These are phyloP conservation scores for Drosophila colorata DNA, from an alignment of 2,888 invertebrate species.

Conservation along the genomic window DNA sequence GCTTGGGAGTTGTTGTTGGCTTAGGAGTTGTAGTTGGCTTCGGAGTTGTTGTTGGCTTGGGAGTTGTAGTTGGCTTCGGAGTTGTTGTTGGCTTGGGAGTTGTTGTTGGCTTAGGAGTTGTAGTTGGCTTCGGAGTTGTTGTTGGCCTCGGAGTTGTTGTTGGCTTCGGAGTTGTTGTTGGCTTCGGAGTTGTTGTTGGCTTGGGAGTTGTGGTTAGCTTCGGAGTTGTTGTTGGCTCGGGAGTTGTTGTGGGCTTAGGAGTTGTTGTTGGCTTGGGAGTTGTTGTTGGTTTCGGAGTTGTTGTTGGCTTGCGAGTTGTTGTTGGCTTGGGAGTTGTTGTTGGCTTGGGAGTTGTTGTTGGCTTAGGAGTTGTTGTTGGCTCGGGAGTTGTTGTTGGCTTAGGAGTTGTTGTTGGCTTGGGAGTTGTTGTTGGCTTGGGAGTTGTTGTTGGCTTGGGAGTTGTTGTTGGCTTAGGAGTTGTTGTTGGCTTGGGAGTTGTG, in stretches of 20 bases:
- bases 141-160: background rate
- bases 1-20: constrained; percentile 7
- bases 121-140: background rate
- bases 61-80: constrained; percentile 1
- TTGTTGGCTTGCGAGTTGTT: no score
- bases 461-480: background rate
- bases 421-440: background rate
- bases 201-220: constrained; percentile 6
- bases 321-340: constrained; percentile 10
- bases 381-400: constrained; percentile 8
- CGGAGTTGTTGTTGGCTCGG: background rate
- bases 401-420: constrained; percentile 1
- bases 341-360: constrained; percentile 4
- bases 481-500: no score
- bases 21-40: constrained; percentile 3
- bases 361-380: background rate
- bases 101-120: background rate
- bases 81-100: no score
- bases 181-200: background rate
- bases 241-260: background rate
- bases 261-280: constrained; percentile 2
- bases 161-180: constrained; percentile 1
- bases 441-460: constrained; percentile 1
- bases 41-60: background rate
- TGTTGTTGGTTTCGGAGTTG: constrained; percentile 8